Evolutionary conservation across 2,888 invertebrate genomes (phyloP).

Genomic region (Baronia brevicornis): DNA sequence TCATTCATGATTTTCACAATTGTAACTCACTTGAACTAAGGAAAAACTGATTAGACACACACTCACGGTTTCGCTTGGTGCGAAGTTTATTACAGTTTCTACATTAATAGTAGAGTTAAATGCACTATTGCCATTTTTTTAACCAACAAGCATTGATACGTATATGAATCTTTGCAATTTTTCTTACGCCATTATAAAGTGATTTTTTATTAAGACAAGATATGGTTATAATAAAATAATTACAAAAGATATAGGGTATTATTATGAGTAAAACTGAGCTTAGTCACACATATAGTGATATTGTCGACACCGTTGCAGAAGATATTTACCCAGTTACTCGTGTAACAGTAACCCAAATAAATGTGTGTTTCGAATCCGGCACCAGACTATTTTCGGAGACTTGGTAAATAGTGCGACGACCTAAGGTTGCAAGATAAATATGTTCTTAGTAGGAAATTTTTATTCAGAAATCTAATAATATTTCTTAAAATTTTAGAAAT

Average conservation of each 20-base stretch:
- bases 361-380: conserved; percentile 44
- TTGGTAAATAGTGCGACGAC: conserved; percentile 38
- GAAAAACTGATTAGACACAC: conserved; percentile 40
- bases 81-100: conserved; percentile 39
- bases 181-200: too few relatives aligned
- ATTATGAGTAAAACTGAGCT: conserved; percentile 5
- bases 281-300: conserved; percentile 2
- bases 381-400: conserved; percentile 38
- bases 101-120: conserved; percentile 17
- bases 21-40: conserved; percentile 32
- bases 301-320: conserved; percentile 9
- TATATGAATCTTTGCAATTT: too few relatives aligned
- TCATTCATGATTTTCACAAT: conserved; percentile 39
- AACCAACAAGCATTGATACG: too few relatives aligned
- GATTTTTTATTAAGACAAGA: conserved; percentile 12
- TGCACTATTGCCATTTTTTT: conserved; percentile 11
- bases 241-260: not conserved
- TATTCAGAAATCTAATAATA: too few relatives aligned
- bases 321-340: conserved; percentile 37
- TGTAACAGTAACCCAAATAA: conserved; percentile 51
- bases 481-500: too few relatives aligned
- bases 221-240: conserved; percentile 7
- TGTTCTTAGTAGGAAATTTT: not conserved
- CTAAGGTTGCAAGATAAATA: conserved; percentile 22
- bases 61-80: conserved; percentile 54